Percentiles rank a stretch among this genome's conserved stretches.
Evolutionary conservation across 1,140 invertebrate genomes (phyloP).

Genomic region (Trigoniulus corallinus): DNA sequence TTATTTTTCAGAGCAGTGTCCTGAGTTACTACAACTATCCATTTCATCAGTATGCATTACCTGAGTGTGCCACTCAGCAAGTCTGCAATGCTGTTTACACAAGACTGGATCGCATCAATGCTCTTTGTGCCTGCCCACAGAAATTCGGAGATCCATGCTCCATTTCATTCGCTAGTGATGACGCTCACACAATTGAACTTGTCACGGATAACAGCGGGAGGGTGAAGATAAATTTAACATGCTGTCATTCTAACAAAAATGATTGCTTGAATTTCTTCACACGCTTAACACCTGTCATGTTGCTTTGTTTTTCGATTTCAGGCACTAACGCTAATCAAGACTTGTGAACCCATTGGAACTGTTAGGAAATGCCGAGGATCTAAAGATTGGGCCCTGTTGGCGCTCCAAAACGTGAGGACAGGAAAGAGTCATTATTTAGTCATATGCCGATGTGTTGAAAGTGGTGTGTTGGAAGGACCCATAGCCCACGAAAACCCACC

Average conservation of each 20-base stretch:
- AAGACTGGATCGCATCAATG: conserved; percentile 76
- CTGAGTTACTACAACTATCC: conserved; percentile 7
- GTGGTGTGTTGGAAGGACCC: conserved; percentile 69
- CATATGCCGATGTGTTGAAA: conserved; percentile 73
- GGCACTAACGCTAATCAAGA: conserved; percentile 77
- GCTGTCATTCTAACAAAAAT: too few species aligned
- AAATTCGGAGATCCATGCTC: conserved; percentile 77
- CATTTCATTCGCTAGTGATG: conserved; percentile 67
- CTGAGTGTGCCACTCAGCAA: conserved; percentile 83
- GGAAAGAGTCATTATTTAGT: conserved; percentile 88
- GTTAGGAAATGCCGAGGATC: conserved; percentile 73
- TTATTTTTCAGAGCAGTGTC: conserved; percentile 1
- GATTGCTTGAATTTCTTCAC: too few species aligned
- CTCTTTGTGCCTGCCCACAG: conserved; percentile 71
- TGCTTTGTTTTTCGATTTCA: conserved; percentile 21
- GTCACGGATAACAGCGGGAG: conserved; percentile 34
- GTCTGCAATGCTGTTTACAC: conserved; percentile 87
- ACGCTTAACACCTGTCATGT: not conserved
- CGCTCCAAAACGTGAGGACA: conserved; percentile 75
- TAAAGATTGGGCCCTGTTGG: conserved; percentile 77
- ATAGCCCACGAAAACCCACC: conserved; percentile 85
- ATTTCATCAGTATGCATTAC: conserved; percentile 29
- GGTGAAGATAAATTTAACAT: conserved; percentile 28
- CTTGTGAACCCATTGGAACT: conserved; percentile 73
- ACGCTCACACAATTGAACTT: conserved; percentile 76